These are phyloP conservation scores for Coptodon bakossiorum DNA, from an alignment of 2,113 vertebrate species.

Conservation along the genomic window DNA sequence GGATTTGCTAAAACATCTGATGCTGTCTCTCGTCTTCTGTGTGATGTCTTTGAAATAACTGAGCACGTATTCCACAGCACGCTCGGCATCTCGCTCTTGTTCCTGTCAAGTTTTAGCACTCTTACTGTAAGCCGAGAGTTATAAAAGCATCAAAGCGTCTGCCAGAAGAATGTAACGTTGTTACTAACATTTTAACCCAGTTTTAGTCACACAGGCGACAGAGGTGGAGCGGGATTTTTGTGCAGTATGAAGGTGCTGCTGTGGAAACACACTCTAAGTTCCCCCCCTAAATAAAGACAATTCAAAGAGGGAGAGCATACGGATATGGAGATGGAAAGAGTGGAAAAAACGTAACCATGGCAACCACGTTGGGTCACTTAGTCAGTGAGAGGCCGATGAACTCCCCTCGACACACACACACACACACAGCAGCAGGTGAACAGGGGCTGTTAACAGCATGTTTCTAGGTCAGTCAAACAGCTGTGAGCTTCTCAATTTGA, in stretches of 20 bases:
- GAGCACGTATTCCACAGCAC: background rate
- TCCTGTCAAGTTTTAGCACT: background rate
- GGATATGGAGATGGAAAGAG: constrained; percentile 7
- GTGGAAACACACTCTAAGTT: background rate
- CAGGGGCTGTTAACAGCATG: too few relatives aligned
- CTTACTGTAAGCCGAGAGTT: background rate
- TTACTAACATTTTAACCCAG: background rate
- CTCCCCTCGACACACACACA: background rate
- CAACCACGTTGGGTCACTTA: constrained; percentile 47
- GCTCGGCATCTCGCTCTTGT: background rate
- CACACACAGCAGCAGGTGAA: too few relatives aligned
- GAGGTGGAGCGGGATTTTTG: background rate
- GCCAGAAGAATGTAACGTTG: background rate
- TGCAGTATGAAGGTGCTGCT: background rate
- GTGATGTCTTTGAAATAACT: background rate
- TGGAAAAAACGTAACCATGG: constrained; percentile 21
- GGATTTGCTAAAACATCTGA: background rate
- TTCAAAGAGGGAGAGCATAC: background rate
- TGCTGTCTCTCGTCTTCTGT: background rate
- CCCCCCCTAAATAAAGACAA: background rate
- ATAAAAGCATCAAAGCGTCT: background rate
- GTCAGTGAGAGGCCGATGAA: constrained; percentile 11
- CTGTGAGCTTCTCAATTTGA: too few relatives aligned
- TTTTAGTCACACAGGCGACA: background rate
- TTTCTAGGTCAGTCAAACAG: too few relatives aligned